phyloP scores from a whole-genome alignment of 64 coral and sea anemone species.

The Dendronephthya gigantea region DNA sequence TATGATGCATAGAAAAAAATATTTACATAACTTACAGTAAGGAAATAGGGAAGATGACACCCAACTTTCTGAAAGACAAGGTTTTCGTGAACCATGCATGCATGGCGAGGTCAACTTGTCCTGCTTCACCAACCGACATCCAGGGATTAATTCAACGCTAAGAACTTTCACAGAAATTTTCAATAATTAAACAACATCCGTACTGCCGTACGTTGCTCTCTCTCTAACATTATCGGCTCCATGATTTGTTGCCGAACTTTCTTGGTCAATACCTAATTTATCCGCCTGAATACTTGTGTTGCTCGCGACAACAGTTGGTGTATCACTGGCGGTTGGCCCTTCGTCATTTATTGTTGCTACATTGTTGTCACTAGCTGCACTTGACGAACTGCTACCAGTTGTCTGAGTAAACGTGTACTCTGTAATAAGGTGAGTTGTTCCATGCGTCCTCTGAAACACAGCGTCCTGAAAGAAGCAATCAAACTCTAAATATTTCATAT shows the following conservation, averaged over 20 bases:
- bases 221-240: neutral
- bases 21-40: too few species aligned
- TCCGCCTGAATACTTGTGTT: neutral
- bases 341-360: too few species aligned
- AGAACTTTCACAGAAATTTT: too few species aligned
- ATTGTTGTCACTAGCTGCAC: neutral
- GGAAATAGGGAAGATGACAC: too few species aligned
- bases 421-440: neutral
- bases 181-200: neutral
- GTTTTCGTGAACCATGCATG: too few species aligned
- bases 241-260: neutral
- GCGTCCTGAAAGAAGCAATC: neutral
- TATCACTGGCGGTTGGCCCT: neutral
- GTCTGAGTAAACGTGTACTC: slow-evolving; percentile 9
- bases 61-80: too few species aligned
- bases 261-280: neutral
- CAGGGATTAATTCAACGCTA: too few species aligned
- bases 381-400: neutral
- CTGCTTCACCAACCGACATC: too few species aligned
- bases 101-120: too few species aligned
- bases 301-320: neutral
- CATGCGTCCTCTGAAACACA: neutral
- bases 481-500: neutral
- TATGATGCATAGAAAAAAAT: too few species aligned
- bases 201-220: neutral